A percentile compares a stretch with the other conserved stretches of the same genome.
phyloP scores from a whole-genome alignment of 2,888 invertebrate genomes.

The Shargacucullia verbasci region DNA sequence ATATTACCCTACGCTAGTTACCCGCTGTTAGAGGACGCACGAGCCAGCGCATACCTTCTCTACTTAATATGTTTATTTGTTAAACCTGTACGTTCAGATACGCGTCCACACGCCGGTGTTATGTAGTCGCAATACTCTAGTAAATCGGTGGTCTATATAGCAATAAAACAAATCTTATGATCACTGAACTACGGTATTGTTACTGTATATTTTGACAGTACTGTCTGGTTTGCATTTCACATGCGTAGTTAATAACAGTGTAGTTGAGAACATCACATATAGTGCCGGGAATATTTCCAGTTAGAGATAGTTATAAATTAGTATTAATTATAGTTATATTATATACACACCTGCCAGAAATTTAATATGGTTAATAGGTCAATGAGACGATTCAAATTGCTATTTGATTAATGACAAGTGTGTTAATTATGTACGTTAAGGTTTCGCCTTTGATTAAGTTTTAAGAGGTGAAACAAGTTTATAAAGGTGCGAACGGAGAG shows the following conservation, averaged over 20 bases:
- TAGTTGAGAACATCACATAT: conserved; percentile 52
- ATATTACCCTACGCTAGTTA: conserved; percentile 75
- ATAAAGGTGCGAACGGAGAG: conserved; percentile 6
- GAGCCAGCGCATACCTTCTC: conserved; percentile 62
- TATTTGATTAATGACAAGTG: conserved; percentile 4
- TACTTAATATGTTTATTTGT: conserved; percentile 55
- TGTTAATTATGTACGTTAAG: conserved; percentile 17
- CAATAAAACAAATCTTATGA: conserved; percentile 43
- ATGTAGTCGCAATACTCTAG: not conserved
- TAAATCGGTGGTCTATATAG: conserved; percentile 23
- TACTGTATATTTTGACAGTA: not conserved
- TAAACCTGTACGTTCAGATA: conserved; percentile 23
- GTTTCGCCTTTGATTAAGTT: conserved; percentile 6
- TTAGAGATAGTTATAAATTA: conserved; percentile 46
- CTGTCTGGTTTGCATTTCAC: conserved; percentile 11
- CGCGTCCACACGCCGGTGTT: conserved; percentile 9
- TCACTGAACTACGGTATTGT: conserved; percentile 5
- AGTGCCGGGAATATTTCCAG: conserved; percentile 46
- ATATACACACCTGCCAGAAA: conserved; percentile 13
- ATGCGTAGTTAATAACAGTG: conserved; percentile 17
- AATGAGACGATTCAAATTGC: conserved; percentile 10
- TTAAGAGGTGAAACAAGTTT: conserved; percentile 5
- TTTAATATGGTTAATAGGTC: conserved; percentile 6
- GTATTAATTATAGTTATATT: conserved; percentile 40
- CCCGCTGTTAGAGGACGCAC: conserved; percentile 61